A percentile compares a stretch with the other conserved stretches of the same genome.
Evolutionary conservation across 1,140 invertebrate species (phyloP).

Genomic region (Macrotrachela quadricornifera): DNA sequence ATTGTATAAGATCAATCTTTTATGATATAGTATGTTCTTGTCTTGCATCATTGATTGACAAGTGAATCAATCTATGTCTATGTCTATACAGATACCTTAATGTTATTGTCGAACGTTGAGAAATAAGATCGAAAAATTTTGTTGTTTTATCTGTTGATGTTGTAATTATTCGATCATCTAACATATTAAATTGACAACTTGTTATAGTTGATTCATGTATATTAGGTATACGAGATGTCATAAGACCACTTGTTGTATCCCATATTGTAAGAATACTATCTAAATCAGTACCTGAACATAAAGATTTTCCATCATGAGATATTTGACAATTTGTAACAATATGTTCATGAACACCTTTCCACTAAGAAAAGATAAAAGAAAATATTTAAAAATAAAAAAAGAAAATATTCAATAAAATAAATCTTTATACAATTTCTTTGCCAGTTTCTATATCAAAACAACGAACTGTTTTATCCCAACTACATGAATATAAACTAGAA

Average conservation of each 20-base stretch:
- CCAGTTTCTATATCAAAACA: slow-evolving; percentile 21
- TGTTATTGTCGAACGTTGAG: slow-evolving; percentile 18
- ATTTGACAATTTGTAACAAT: slow-evolving; percentile 22
- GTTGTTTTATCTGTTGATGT: slow-evolving; percentile 26
- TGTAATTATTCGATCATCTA: slow-evolving; percentile 22
- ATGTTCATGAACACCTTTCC: slow-evolving; percentile 18
- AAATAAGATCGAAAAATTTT: slow-evolving; percentile 23
- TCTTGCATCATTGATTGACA: no score
- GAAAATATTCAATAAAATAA: background rate
- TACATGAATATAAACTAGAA: slow-evolving; percentile 10
- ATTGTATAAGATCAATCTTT: no score
- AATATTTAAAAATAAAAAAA: background rate
- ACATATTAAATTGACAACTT: slow-evolving; percentile 18
- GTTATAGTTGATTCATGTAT: slow-evolving; percentile 23
- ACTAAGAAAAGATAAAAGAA: slow-evolving; percentile 11
- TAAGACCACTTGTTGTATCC: slow-evolving; percentile 17
- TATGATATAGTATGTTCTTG: no score
- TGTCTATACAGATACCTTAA: slow-evolving; percentile 20
- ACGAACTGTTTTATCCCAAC: slow-evolving; percentile 24
- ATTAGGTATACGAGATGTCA: slow-evolving; percentile 13
- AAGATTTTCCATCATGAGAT: slow-evolving; percentile 18
- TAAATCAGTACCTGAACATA: slow-evolving; percentile 22
- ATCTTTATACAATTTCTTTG: slow-evolving; percentile 16
- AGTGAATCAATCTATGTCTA: no score
- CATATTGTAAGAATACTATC: slow-evolving; percentile 20